phyloP scores from a whole-genome alignment of 1,140 invertebrate genomes.

The Sweltsa coloradensis region DNA sequence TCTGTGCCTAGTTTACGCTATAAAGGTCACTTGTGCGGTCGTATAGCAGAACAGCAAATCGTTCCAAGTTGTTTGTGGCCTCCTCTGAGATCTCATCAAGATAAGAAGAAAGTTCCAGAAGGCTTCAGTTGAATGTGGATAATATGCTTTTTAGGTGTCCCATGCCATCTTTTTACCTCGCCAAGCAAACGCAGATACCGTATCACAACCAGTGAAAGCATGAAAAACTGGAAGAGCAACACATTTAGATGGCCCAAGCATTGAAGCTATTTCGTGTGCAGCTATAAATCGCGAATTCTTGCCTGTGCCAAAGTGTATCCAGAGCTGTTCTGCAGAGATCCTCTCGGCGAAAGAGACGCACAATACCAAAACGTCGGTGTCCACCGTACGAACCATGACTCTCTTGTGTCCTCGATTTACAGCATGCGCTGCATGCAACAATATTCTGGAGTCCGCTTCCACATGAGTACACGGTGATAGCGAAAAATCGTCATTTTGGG shows the following conservation, averaged over 20 bases:
- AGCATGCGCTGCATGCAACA: too few species aligned
- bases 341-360: too few species aligned
- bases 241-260: constrained; percentile 9
- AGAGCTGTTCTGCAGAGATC: constrained; percentile 13
- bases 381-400: too few species aligned
- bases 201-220: constrained; percentile 5
- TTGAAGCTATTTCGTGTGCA: constrained; percentile 12
- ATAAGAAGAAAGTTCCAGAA: not conserved
- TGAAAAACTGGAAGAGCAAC: constrained; percentile 3
- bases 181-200: not conserved
- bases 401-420: too few species aligned
- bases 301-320: constrained; percentile 13
- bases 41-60: not conserved
- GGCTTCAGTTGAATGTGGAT: not conserved
- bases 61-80: not conserved
- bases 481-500: too few species aligned
- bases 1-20: constrained; percentile 1
- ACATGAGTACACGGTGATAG: too few species aligned
- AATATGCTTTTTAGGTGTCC: constrained; percentile 1
- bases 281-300: constrained; percentile 8
- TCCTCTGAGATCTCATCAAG: not conserved
- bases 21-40: constrained; percentile 3
- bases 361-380: too few species aligned
- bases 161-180: constrained; percentile 4
- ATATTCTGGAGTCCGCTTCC: too few species aligned